Evolutionary conservation across 2,113 vertebrate species (phyloP).

Genomic region (Muntiacus muntjak): DNA sequence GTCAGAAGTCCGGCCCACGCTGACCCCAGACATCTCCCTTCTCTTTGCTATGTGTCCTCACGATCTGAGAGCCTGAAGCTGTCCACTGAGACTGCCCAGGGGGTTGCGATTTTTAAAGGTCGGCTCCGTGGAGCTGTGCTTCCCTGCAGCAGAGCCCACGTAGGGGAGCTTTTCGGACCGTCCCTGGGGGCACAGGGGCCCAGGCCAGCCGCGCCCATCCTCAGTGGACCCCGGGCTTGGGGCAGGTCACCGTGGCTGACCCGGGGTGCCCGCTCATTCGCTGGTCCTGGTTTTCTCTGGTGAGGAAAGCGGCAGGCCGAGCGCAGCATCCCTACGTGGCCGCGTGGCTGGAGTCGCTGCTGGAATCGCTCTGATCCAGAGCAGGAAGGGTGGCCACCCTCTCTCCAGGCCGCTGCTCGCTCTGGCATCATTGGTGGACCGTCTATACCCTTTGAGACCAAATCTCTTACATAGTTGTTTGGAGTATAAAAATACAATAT

Average conservation of each 20-base stretch:
- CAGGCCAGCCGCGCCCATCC: not conserved
- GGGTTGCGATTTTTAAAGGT: not conserved
- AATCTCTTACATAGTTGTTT: not conserved
- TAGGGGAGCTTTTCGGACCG: no score
- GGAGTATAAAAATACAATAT: not conserved
- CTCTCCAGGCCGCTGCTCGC: not conserved
- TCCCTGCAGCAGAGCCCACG: not conserved
- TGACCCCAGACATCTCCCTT: not conserved
- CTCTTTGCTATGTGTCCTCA: not conserved
- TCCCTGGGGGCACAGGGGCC: not conserved
- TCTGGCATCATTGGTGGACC: fast-evolving
- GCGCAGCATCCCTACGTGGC: not conserved
- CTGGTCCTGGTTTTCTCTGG: not conserved
- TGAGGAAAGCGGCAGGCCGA: not conserved
- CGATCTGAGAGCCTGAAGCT: not conserved
- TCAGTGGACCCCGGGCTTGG: not conserved
- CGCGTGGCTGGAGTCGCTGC: not conserved
- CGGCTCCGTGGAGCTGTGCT: not conserved
- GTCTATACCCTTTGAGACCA: not conserved
- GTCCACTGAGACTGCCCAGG: no score
- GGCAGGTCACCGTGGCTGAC: not conserved
- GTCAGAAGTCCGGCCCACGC: not conserved
- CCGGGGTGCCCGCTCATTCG: not conserved
- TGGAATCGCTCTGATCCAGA: not conserved
- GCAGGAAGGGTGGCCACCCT: not conserved